Conservation (phyloP, 2,888 invertebrate species). For the Hyles lineata region DNA sequence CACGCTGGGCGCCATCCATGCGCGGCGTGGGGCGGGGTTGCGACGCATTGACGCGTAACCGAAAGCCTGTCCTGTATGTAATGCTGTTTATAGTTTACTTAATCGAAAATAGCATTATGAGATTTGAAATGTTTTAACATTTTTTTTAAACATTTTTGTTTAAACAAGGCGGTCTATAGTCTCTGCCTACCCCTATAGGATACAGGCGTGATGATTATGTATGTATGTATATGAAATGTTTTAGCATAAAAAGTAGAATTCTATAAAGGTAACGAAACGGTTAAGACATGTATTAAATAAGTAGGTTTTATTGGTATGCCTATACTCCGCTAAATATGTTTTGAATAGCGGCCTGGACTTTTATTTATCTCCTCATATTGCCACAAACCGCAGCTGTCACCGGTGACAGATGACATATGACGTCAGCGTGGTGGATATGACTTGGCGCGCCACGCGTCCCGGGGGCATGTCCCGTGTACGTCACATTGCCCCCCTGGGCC, state of each 20-base stretch:
- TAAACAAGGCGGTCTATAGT: too few species aligned
- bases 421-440: not conserved
- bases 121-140: too few species aligned
- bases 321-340: too few species aligned
- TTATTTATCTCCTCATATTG: not conserved
- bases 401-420: conserved; percentile 10
- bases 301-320: too few species aligned
- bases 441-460: not conserved
- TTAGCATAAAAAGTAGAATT: too few species aligned
- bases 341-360: not conserved
- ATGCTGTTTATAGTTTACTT: not conserved
- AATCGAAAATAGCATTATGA: not conserved
- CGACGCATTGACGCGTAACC: not conserved
- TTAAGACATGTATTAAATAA: too few species aligned
- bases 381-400: conserved; percentile 28
- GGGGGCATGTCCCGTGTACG: not conserved
- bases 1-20: not conserved
- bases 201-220: too few species aligned
- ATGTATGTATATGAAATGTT: too few species aligned
- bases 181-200: too few species aligned
- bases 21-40: not conserved
- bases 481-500: not conserved
- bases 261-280: too few species aligned
- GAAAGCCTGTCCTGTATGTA: not conserved
- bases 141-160: too few species aligned